These are phyloP conservation scores for Cariama cristata DNA, from an alignment of 2,113 vertebrate species.

Conservation along the genomic window DNA sequence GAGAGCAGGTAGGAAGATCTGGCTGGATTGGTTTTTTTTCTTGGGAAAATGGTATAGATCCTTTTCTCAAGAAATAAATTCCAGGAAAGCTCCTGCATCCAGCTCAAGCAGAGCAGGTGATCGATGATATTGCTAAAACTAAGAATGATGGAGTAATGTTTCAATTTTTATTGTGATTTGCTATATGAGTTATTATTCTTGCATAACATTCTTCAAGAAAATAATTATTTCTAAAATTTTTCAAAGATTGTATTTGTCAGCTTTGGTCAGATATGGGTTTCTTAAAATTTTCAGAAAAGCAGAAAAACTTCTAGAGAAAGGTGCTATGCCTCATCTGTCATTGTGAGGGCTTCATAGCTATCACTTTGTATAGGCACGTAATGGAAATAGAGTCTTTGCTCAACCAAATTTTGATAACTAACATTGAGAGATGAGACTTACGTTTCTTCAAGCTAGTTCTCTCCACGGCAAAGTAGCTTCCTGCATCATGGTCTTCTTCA, in stretches of 20 bases:
- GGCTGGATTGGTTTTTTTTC: background rate
- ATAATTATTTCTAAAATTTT: background rate
- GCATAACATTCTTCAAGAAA: background rate
- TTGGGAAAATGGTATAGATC: background rate
- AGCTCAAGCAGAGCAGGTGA: background rate
- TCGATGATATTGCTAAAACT: background rate
- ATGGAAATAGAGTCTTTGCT: background rate
- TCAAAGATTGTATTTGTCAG: background rate
- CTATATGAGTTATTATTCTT: background rate
- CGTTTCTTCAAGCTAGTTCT: background rate
- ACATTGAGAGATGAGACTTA: fast-evolving
- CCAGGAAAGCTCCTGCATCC: background rate
- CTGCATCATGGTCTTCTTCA: background rate
- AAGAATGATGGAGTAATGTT: background rate
- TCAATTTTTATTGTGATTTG: background rate
- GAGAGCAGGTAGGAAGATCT: background rate
- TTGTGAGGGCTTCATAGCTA: background rate
- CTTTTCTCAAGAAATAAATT: background rate
- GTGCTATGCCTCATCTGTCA: background rate
- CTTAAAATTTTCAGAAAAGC: background rate
- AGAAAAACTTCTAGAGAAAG: background rate
- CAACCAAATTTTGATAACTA: background rate
- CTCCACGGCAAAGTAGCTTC: background rate
- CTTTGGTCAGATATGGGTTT: background rate
- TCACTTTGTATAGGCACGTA: background rate